Evolutionary conservation across 1,140 invertebrate species (phyloP), one percentile per base, ranked within the genome.

Genomic region (Marisa cornuarietis): DNA sequence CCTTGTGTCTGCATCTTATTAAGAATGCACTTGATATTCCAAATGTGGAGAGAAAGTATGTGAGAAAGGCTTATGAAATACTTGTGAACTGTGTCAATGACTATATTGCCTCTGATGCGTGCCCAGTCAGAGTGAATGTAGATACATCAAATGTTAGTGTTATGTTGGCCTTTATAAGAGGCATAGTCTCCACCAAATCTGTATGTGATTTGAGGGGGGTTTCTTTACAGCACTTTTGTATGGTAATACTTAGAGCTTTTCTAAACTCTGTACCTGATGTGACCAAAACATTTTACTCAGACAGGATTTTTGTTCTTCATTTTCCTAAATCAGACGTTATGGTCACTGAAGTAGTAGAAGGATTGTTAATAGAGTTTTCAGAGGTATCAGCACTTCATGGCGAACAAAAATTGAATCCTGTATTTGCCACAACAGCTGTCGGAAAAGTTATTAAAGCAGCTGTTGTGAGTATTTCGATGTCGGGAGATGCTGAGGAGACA

Each of bases 401-500:
- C 14, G 20, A 52, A 6, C 52, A 76, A 69, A 49, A 84, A 13
- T 18, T 81, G 1, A 54, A 24, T 16, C 54, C 61, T 24, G 26
- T 68, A 31, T 58, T 18, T 4, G 9, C 58, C 18, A 22, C n/a
- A 31, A 18, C 24, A 22, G 24, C 18, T 54, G 54, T 62, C 20
- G 14, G 61, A 18, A n/a, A 68, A 0, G 24, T 51, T 42, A 75
- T 87, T 24, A 82, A 79, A 78, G 81, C 83, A 63, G 85, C 79
- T 20, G 42, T 87, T 20, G 72, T 87, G 16, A 84, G 73, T 26
- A 75, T 78, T 11, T 87, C 85, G 58, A 76, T 87, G 81, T 87
- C 85, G 0, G 85, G 85, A 31, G 84, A 87, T 78, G 54, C 81
- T 31, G 84, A 85, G 54, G 84, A 85, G 62, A 42, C 84, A 4